Conservation (phyloP, 2,113 vertebrate species). For the Pituophis catenifer region DNA sequence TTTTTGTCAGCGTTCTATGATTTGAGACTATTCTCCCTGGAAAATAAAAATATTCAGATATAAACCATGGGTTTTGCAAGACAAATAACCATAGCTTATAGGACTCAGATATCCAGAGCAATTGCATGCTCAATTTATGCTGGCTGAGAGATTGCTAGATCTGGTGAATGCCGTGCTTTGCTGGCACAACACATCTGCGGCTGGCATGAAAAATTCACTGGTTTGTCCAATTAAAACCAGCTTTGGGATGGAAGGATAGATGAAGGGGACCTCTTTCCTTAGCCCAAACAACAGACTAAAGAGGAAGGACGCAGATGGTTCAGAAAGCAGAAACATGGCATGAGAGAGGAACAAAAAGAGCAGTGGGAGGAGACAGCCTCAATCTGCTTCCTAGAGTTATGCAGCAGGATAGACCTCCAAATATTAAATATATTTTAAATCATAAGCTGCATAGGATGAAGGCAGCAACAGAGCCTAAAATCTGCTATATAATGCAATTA, state of each 20-base stretch:
- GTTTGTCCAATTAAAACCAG: neutral
- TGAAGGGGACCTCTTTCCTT: neutral
- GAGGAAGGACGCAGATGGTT: neutral
- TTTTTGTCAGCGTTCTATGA: accelerated
- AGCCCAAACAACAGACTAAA: neutral
- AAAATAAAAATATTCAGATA: neutral
- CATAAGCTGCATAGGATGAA: neutral
- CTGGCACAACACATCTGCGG: neutral
- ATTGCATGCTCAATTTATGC: neutral
- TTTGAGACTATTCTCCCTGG: accelerated
- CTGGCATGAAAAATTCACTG: neutral
- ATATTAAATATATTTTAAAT: neutral
- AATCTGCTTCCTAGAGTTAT: neutral
- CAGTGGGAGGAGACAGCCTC: neutral
- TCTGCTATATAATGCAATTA: neutral
- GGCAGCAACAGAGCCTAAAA: neutral
- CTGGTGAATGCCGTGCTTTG: neutral
- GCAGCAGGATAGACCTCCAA: neutral
- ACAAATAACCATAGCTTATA: neutral
- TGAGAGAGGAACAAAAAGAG: neutral
- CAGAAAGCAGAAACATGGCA: neutral
- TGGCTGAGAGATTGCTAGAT: neutral
- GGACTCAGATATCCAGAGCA: neutral
- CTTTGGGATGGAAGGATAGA: neutral
- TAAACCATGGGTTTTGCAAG: accelerated